Evolutionary conservation across 2,888 invertebrate genomes (phyloP).

Genomic region (Orthosia cruda): DNA sequence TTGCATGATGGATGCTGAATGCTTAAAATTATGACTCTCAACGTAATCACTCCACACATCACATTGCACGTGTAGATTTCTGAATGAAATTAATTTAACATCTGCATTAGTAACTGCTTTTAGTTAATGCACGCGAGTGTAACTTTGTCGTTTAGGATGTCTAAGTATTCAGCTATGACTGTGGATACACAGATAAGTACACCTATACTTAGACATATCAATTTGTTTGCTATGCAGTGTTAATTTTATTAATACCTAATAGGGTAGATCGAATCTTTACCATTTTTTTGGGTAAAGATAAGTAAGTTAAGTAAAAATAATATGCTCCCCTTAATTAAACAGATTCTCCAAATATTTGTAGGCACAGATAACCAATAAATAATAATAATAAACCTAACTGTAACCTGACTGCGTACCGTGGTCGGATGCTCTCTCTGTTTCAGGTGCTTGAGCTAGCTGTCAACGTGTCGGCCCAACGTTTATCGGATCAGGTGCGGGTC

Average conservation of each 20-base stretch:
- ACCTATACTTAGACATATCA: not conserved
- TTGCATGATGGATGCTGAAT: conserved; percentile 38
- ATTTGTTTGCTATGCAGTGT: not conserved
- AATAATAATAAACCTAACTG: too few relatives aligned
- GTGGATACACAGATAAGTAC: not conserved
- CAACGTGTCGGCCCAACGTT: too few relatives aligned
- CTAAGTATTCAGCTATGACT: not conserved
- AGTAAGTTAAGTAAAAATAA: not conserved
- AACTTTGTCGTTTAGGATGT: too few relatives aligned
- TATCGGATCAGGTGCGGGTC: too few relatives aligned
- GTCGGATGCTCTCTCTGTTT: too few relatives aligned
- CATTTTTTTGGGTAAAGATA: not conserved
- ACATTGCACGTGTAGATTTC: conserved; percentile 12
- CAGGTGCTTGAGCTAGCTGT: too few relatives aligned
- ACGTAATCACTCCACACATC: conserved; percentile 21
- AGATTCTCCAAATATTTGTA: conserved; percentile 5
- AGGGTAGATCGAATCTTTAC: not conserved
- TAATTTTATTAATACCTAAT: not conserved
- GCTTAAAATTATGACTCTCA: conserved; percentile 13
- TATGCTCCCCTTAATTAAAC: not conserved
- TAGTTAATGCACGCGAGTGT: not conserved
- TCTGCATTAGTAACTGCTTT: conserved; percentile 20
- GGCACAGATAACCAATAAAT: too few relatives aligned
- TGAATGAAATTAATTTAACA: conserved; percentile 27
- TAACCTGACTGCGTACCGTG: too few relatives aligned